phyloP scores from a whole-genome alignment of 2,797 vertebrate species.

The Micrastur ruficollis region DNA sequence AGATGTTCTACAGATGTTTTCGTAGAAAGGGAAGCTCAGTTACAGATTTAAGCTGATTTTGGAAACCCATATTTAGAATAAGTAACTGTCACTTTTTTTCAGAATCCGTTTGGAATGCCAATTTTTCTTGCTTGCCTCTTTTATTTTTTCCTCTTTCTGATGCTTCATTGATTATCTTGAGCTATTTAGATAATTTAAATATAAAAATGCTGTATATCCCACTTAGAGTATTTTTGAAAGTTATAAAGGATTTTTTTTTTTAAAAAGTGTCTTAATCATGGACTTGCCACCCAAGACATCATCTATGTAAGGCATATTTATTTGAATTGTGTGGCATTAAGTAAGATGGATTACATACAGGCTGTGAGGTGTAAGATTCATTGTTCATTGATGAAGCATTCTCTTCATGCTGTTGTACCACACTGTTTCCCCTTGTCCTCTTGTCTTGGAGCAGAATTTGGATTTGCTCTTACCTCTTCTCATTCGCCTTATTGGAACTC shows the following conservation, averaged over 20 bases:
- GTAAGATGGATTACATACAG: background rate
- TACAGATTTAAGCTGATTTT: background rate
- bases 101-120: background rate
- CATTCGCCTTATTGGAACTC: background rate
- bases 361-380: background rate
- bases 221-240: background rate
- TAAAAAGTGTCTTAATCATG: background rate
- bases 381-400: background rate
- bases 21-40: background rate
- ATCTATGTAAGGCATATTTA: background rate
- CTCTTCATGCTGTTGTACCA: background rate
- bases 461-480: background rate
- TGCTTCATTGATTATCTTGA: background rate
- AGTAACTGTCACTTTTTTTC: background rate
- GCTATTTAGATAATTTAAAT: background rate
- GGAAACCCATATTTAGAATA: background rate
- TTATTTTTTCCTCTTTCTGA: background rate
- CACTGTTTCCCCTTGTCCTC: background rate
- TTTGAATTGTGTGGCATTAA: background rate
- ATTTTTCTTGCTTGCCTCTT: background rate
- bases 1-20: background rate
- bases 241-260: background rate
- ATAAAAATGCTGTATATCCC: background rate
- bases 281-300: background rate
- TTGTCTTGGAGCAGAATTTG: background rate